phyloP scores from a whole-genome alignment of 1,140 invertebrate species.

The Cydia strobilella region DNA sequence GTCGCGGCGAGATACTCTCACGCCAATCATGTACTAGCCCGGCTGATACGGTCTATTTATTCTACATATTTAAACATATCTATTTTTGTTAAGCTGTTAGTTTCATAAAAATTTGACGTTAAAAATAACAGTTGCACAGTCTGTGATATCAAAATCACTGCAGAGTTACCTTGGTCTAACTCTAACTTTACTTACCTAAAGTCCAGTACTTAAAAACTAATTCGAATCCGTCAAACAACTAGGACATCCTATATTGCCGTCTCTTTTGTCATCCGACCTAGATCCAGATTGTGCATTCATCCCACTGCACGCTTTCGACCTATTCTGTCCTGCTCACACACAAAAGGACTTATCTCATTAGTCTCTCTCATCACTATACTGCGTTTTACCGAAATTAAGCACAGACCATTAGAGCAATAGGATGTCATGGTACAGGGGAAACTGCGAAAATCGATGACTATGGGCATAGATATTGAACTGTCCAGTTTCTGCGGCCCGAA shows the following conservation, averaged over 20 bases:
- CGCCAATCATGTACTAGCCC: no score
- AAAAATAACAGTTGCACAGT: no score
- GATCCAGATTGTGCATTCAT: conserved; percentile 18
- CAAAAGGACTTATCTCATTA: background rate
- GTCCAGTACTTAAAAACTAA: background rate
- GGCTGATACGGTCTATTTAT: no score
- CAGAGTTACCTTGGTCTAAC: no score
- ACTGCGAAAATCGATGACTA: background rate
- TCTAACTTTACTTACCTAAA: background rate
- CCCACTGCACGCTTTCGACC: conserved; percentile 12
- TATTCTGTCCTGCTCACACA: background rate
- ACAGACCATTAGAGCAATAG: background rate
- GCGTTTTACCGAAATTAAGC: background rate
- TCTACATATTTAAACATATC: no score
- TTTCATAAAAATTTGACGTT: no score
- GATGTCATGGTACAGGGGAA: background rate
- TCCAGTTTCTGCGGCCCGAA: background rate
- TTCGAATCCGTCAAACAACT: background rate
- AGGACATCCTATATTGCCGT: conserved; percentile 1
- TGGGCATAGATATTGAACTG: background rate
- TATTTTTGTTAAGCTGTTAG: no score
- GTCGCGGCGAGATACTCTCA: no score
- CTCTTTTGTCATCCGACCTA: conserved; percentile 12
- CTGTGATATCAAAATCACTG: no score
- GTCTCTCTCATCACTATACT: background rate